phyloP scores from a whole-genome alignment of 2,888 invertebrate genomes.

The Stenodera caucasica region DNA sequence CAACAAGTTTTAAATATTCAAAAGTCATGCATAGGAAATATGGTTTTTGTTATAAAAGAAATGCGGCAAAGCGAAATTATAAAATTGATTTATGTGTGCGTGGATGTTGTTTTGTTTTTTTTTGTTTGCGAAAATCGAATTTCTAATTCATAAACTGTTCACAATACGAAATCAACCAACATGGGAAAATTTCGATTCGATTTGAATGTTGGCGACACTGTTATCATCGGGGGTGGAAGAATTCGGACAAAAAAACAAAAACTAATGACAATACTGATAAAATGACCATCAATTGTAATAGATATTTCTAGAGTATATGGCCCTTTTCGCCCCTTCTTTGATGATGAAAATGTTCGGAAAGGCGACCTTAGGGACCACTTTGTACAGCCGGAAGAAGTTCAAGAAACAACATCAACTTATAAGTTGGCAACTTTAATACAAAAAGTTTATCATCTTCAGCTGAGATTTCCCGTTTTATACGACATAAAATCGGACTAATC shows the following conservation, averaged over 20 bases:
- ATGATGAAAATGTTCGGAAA: background rate
- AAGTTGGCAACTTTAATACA: background rate
- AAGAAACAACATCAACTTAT: constrained; percentile 11
- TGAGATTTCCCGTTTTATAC: background rate
- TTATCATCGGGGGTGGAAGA: too few relatives aligned
- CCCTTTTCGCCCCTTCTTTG: background rate
- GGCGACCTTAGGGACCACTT: background rate
- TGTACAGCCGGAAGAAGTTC: background rate
- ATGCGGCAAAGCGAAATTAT: background rate
- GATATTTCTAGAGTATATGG: background rate
- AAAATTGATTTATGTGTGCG: constrained; percentile 1
- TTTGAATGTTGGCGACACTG: too few relatives aligned
- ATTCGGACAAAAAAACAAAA: too few relatives aligned
- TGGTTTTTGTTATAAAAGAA: background rate
- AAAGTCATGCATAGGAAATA: constrained; percentile 38
- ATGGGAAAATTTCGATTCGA: background rate
- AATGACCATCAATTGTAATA: too few relatives aligned
- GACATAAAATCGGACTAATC: too few relatives aligned
- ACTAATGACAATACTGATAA: too few relatives aligned
- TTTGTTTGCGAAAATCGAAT: too few relatives aligned
- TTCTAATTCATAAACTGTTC: too few relatives aligned
- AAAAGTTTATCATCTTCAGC: background rate
- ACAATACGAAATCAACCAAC: too few relatives aligned
- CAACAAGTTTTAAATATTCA: constrained; percentile 41
- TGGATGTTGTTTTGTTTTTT: too few relatives aligned